Base-by-base conservation (phyloP, 2,113 vertebrate genomes). In the Coracopsis vasa region DNA sequence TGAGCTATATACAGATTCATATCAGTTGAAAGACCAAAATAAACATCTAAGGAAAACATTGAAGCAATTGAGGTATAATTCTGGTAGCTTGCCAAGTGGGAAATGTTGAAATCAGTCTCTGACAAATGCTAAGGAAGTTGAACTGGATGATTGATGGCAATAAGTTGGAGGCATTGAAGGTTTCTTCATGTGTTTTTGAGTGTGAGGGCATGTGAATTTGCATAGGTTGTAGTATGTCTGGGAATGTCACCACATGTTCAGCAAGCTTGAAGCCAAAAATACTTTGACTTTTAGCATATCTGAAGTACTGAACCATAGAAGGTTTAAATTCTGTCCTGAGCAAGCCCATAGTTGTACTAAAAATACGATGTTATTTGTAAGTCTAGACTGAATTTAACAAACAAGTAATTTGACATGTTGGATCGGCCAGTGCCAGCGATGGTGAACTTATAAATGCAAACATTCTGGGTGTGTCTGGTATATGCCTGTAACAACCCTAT, bases 341-440 rank as follows among this genome's bases (percentile, higher is more conserved):
- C 66, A 48, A 67, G 39, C 60, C 71, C 51, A 29, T 29, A 51
- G 60, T 50, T 83, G 62, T n/a, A 58, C 95, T 96, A 95, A 97
- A 93, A 96, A 95, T 96, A 92, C 10, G 29, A 18, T 67, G 84
- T 93, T 92, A 94, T 96, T 97, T 96, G 56, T 90, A 93, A 92
- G 79, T 96, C 88, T 94, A 95, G 94, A 95, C 96, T 94, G 93
- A 94, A 73, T 90, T 91, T 45, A 79, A 72, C 56, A 87, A 95
- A 77, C 74, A 92, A 94, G 31, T 66, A 41, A 60, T 90, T 70
- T 74, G 82, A 80, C 27, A 21, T 95, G 56, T 86, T 64, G 82
- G 47, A 35, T 94, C 42, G 41, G 64, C 29, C 54, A 44, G 33
- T 93, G 88, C 88, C 92, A 94, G 64, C 75, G 15, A 14, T 66